A percentile compares a stretch with the other conserved stretches of the same genome.
phyloP scores from a whole-genome alignment of 2,888 invertebrate species.

The Metopia argyrocephala region DNA sequence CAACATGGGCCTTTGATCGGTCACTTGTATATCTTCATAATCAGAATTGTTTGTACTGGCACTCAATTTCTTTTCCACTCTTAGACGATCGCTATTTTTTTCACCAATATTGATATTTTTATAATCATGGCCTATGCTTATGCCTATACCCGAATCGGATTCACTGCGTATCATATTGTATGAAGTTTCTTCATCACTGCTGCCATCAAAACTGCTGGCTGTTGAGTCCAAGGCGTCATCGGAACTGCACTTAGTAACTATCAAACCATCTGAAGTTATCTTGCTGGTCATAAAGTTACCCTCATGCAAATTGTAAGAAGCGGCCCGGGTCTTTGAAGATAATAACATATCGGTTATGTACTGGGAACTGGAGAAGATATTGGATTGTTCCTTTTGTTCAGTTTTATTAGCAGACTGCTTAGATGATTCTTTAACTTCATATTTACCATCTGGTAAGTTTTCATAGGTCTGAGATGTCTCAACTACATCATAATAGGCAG shows the following conservation, averaged over 20 bases:
- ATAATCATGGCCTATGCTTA: conserved; percentile 77
- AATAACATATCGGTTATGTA: conserved; percentile 78
- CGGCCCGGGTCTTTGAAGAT: conserved; percentile 77
- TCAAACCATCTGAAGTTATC: conserved; percentile 78
- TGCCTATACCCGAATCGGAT: conserved; percentile 78
- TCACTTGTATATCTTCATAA: conserved; percentile 78
- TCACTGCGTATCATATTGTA: conserved; percentile 79
- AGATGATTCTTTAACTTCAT: conserved; percentile 65
- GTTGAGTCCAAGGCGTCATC: conserved; percentile 78
- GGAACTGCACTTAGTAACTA: conserved; percentile 78
- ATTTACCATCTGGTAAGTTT: conserved; percentile 77
- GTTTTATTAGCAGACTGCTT: conserved; percentile 9
- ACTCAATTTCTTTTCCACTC: conserved; percentile 74
- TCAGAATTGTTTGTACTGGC: conserved; percentile 77
- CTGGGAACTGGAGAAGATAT: conserved; percentile 74
- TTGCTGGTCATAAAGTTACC: conserved; percentile 79
- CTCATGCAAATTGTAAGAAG: conserved; percentile 78
- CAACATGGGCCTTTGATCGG: conserved; percentile 67
- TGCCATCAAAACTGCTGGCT: conserved; percentile 78
- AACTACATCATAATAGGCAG: conserved; percentile 78
- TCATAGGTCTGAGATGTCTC: conserved; percentile 77
- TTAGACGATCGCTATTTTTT: conserved; percentile 67
- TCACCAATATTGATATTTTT: conserved; percentile 67
- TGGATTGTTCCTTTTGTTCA: conserved; percentile 35
- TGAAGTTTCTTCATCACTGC: conserved; percentile 78